These are phyloP conservation scores for Oscheius sp. DNA, from an alignment of 2,888 invertebrate species.

Conservation along the genomic window DNA sequence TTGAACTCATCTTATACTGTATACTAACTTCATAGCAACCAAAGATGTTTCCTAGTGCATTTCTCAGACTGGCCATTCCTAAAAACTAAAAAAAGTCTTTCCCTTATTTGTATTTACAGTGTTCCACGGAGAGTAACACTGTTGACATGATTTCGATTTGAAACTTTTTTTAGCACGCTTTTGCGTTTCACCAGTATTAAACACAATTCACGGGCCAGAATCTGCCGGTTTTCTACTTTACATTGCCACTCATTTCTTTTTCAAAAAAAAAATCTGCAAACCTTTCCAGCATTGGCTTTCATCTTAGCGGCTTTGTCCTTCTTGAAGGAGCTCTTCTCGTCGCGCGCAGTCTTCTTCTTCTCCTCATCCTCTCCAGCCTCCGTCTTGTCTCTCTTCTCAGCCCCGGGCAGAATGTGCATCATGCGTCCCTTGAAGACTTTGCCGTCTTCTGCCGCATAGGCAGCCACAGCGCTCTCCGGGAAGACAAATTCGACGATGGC, in stretches of 20 bases:
- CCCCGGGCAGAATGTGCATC: conserved; percentile 91
- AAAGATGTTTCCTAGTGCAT: too few relatives aligned
- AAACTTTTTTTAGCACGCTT: too few relatives aligned
- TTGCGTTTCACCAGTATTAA: too few relatives aligned
- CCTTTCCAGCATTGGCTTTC: conserved; percentile 77
- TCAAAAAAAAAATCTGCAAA: not conserved
- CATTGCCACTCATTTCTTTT: not conserved
- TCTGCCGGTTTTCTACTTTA: too few relatives aligned
- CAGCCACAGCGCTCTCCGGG: conserved; percentile 92
- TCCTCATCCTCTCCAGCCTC: conserved; percentile 32
- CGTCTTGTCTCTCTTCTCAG: conserved; percentile 76
- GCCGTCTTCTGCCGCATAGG: conserved; percentile 90
- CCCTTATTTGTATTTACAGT: too few relatives aligned
- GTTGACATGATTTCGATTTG: too few relatives aligned
- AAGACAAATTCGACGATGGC: conserved; percentile 91
- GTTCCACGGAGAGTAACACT: too few relatives aligned
- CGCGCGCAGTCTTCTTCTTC: conserved; percentile 29
- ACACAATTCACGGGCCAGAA: too few relatives aligned
- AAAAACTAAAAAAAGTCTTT: too few relatives aligned
- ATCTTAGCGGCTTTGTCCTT: conserved; percentile 77
- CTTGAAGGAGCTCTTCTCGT: conserved; percentile 42
- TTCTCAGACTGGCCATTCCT: too few relatives aligned
- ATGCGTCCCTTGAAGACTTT: conserved; percentile 89
- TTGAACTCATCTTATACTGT: too few relatives aligned
- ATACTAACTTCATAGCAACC: too few relatives aligned